These are phyloP conservation scores for Augochlorella aurata DNA, from an alignment of 2,888 invertebrate genomes.

Conservation along the genomic window DNA sequence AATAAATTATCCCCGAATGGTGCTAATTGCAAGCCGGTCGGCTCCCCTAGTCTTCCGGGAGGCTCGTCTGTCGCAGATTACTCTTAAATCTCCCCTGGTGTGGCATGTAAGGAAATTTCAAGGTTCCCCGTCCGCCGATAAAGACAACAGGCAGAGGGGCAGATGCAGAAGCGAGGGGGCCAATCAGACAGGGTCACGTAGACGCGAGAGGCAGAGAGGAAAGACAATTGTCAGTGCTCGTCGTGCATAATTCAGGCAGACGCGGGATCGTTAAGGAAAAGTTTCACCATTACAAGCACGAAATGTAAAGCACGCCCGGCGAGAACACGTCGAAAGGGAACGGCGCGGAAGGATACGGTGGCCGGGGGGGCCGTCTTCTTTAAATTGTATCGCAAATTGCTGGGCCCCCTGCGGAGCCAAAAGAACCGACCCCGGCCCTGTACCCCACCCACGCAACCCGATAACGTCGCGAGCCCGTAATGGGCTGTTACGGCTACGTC, in stretches of 20 bases:
- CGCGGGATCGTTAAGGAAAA: constrained; percentile 75
- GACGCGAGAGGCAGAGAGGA: constrained; percentile 7
- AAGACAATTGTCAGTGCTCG: constrained; percentile 61
- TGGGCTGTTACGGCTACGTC: constrained; percentile 69
- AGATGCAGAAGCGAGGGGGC: not conserved
- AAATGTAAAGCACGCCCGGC: constrained; percentile 66
- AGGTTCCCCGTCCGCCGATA: constrained; percentile 19
- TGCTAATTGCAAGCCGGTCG: not conserved
- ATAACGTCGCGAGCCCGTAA: constrained; percentile 59
- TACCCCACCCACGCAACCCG: not conserved
- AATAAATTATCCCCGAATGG: constrained; percentile 13
- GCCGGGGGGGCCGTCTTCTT: constrained; percentile 70
- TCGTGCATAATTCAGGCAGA: constrained; percentile 75
- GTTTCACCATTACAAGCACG: constrained; percentile 77
- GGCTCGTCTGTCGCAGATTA: constrained; percentile 26
- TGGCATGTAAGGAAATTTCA: constrained; percentile 30
- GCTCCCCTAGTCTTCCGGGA: not conserved
- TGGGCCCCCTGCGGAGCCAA: constrained; percentile 56
- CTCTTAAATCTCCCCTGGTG: not conserved
- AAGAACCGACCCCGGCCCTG: constrained; percentile 28
- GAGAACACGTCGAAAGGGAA: constrained; percentile 57
- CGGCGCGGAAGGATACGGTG: constrained; percentile 51
- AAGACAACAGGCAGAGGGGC: constrained; percentile 24
- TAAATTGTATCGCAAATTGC: constrained; percentile 79
- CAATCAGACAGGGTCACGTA: constrained; percentile 61